These are phyloP conservation scores for Athene cunicularia DNA, from an alignment of 2,113 vertebrate species.

Conservation along the genomic window DNA sequence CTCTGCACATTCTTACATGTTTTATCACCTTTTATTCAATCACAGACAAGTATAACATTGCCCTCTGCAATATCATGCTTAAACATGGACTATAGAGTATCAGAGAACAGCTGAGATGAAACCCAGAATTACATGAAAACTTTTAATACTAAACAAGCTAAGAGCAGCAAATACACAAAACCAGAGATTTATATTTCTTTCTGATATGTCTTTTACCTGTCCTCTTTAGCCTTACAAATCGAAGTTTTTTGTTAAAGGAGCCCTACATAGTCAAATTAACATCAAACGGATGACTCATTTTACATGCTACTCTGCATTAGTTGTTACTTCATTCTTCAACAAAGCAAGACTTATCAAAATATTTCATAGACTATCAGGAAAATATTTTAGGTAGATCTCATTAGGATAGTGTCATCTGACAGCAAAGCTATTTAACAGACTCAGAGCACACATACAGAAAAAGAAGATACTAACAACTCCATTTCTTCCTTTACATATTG, in stretches of 20 bases:
- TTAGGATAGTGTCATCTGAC: not conserved
- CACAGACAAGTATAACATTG: not conserved
- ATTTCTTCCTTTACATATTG: not conserved
- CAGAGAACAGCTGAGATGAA: not conserved
- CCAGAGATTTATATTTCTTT: not conserved
- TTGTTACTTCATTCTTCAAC: not conserved
- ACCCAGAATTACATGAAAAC: not conserved
- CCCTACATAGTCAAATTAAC: not conserved
- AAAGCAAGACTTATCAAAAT: not conserved
- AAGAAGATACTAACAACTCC: not conserved
- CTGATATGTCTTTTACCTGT: not conserved
- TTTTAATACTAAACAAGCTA: not conserved
- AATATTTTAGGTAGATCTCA: not conserved
- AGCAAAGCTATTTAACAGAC: not conserved
- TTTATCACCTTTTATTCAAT: not conserved
- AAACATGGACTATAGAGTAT: not conserved
- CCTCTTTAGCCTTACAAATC: not conserved
- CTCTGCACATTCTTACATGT: not conserved
- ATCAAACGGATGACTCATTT: not conserved
- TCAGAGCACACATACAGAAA: not conserved
- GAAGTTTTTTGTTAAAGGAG: not conserved
- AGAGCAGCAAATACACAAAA: not conserved
- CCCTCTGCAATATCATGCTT: not conserved
- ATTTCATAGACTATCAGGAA: not conserved
- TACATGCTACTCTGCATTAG: not conserved